phyloP scores from a whole-genome alignment of 2,888 invertebrate species.

The Drosophila demipolita region DNA sequence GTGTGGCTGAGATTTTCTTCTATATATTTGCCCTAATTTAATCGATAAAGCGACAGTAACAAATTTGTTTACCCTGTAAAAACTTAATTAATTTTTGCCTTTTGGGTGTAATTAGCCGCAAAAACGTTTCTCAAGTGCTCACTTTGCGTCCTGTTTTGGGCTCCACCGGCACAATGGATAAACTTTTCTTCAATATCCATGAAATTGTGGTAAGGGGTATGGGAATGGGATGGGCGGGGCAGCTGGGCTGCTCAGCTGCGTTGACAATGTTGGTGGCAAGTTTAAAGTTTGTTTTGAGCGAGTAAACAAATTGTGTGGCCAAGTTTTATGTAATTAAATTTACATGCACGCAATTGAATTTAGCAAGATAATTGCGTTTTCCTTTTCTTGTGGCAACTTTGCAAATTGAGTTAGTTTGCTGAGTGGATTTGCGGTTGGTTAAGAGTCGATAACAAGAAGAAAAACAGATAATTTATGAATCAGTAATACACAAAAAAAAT shows the following conservation, averaged over 20 bases:
- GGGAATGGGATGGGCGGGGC: not conserved
- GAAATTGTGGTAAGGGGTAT: constrained; percentile 11
- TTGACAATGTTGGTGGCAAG: constrained; percentile 57
- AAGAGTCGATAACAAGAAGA: not conserved
- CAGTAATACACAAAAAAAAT: too few species aligned
- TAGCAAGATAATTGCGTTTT: constrained; percentile 30
- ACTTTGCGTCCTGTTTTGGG: constrained; percentile 42
- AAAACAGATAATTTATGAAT: not conserved
- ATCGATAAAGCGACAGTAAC: constrained; percentile 43
- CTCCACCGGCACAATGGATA: constrained; percentile 2
- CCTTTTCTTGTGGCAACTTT: constrained; percentile 2
- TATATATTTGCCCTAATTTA: not conserved
- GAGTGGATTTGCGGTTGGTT: constrained; percentile 24
- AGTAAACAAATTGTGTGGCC: constrained; percentile 76
- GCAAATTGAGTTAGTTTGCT: constrained; percentile 28
- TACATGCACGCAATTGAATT: constrained; percentile 66
- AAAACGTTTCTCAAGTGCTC: constrained; percentile 66
- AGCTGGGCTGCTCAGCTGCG: constrained; percentile 36
- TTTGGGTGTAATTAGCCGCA: constrained; percentile 67
- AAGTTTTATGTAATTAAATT: constrained; percentile 74
- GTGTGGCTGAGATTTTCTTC: not conserved
- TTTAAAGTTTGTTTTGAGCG: constrained; percentile 79
- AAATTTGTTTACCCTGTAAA: constrained; percentile 37
- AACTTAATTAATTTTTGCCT: constrained; percentile 71
- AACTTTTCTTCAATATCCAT: constrained; percentile 53